These are phyloP conservation scores for Gerris lacustris DNA, from an alignment of 2,888 invertebrate genomes.

Conservation along the genomic window DNA sequence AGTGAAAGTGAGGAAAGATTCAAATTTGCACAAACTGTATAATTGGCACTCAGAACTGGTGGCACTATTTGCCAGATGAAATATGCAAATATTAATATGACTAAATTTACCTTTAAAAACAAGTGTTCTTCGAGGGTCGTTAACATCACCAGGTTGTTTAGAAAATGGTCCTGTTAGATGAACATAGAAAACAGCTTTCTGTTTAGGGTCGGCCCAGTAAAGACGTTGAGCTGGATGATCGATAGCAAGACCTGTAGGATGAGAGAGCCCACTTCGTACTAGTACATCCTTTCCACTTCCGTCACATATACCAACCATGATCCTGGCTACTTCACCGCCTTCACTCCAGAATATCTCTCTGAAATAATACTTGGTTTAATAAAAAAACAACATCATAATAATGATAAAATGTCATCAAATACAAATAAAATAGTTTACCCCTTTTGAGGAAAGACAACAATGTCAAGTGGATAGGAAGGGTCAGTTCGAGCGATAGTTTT, in stretches of 20 bases:
- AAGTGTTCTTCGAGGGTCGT: background rate
- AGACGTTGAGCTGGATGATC: slow-evolving; percentile 60
- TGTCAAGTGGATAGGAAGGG: slow-evolving; percentile 50
- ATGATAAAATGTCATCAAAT: no score
- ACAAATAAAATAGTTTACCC: slow-evolving; percentile 36
- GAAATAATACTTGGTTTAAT: slow-evolving; percentile 23
- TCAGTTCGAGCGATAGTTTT: slow-evolving; percentile 44
- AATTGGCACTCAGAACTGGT: no score
- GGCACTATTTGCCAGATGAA: no score
- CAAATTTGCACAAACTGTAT: no score
- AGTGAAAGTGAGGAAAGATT: no score
- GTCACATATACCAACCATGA: slow-evolving; percentile 52
- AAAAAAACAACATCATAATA: no score
- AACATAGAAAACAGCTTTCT: slow-evolving; percentile 55
- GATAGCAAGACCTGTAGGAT: slow-evolving; percentile 45
- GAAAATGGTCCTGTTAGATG: slow-evolving; percentile 47
- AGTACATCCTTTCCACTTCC: slow-evolving; percentile 47
- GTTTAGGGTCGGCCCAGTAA: slow-evolving; percentile 76
- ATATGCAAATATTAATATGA: no score
- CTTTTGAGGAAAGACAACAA: slow-evolving; percentile 53
- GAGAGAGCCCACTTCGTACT: slow-evolving; percentile 39
- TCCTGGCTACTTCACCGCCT: slow-evolving; percentile 50
- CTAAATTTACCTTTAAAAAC: background rate
- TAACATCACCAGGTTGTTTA: background rate
- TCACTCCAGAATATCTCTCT: slow-evolving; percentile 66